Conservation (phyloP, 2,113 vertebrate species). For the Channa argus region DNA sequence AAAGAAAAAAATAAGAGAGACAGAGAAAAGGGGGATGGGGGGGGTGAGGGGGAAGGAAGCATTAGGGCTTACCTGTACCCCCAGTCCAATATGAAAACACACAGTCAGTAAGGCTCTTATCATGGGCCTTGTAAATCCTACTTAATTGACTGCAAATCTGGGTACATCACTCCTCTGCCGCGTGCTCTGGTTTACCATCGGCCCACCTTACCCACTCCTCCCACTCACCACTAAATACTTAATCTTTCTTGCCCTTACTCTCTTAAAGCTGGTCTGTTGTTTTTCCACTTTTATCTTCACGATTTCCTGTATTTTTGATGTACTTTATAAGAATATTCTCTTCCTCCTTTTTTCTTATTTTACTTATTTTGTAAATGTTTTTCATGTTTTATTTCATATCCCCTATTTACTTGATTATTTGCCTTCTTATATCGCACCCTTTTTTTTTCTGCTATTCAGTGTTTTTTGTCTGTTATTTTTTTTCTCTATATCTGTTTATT, state of each 20-base stretch:
- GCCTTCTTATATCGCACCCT: neutral
- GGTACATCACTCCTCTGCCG: slow-evolving; percentile 57
- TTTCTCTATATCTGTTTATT: neutral
- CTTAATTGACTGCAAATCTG: slow-evolving; percentile 85
- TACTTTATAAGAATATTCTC: neutral
- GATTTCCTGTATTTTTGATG: neutral
- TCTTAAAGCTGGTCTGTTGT: neutral
- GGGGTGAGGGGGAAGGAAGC: neutral
- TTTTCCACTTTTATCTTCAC: too few relatives aligned
- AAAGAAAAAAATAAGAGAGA: slow-evolving; percentile 8
- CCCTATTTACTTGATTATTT: neutral
- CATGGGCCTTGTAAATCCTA: slow-evolving; percentile 77
- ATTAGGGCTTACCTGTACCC: slow-evolving; percentile 78
- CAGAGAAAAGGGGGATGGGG: neutral
- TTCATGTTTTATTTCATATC: neutral
- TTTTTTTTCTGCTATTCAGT: neutral
- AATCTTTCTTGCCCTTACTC: neutral
- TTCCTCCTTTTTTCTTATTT: neutral
- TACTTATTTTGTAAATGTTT: too few relatives aligned
- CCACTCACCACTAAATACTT: slow-evolving; percentile 9
- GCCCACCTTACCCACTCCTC: slow-evolving; percentile 2
- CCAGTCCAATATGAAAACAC: slow-evolving; percentile 79
- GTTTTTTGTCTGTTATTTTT: neutral
- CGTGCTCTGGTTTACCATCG: slow-evolving; percentile 34
- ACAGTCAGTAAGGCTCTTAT: slow-evolving; percentile 61